These are phyloP conservation scores for Cassiopea xamachana DNA, from an alignment of 30 jellyfish, hydroid and myxozoan species.

Conservation along the genomic window DNA sequence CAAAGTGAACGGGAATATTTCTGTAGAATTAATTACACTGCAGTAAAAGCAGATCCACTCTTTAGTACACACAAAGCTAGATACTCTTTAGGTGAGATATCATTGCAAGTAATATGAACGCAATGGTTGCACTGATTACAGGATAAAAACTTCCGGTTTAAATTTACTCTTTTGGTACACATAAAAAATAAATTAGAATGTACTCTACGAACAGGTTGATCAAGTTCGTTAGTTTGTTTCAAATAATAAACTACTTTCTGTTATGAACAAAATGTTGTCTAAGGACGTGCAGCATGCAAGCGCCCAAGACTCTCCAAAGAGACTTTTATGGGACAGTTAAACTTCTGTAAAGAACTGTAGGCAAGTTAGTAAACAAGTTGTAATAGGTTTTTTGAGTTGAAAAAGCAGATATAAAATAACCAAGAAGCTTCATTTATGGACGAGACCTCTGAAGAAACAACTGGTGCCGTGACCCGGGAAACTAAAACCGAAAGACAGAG, in stretches of 20 bases:
- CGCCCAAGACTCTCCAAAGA: too few species aligned
- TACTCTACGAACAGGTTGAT: conserved; percentile 20
- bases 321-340: too few species aligned
- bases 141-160: conserved; percentile 33
- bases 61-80: conserved; percentile 22
- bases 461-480: conserved; percentile 72
- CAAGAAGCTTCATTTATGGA: conserved; percentile 33
- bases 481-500: conserved; percentile 24
- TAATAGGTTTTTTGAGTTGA: too few species aligned
- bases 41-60: conserved; percentile 50
- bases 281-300: too few species aligned
- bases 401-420: too few species aligned
- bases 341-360: not conserved
- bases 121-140: conserved; percentile 47
- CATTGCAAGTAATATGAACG: conserved; percentile 53
- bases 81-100: conserved; percentile 38
- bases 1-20: conserved; percentile 50
- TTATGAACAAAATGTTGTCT: not conserved
- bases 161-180: conserved; percentile 39
- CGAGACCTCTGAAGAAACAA: conserved; percentile 37
- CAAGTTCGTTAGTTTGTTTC: conserved; percentile 31
- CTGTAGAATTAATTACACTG: conserved; percentile 26
- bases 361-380: too few species aligned
- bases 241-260: conserved; percentile 22
- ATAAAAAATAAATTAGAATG: conserved; percentile 16